A percentile compares a stretch with the other conserved stretches of the same genome.
Conservation (phyloP, 2,888 invertebrate genomes). For the Protophormia terraenovae region DNA sequence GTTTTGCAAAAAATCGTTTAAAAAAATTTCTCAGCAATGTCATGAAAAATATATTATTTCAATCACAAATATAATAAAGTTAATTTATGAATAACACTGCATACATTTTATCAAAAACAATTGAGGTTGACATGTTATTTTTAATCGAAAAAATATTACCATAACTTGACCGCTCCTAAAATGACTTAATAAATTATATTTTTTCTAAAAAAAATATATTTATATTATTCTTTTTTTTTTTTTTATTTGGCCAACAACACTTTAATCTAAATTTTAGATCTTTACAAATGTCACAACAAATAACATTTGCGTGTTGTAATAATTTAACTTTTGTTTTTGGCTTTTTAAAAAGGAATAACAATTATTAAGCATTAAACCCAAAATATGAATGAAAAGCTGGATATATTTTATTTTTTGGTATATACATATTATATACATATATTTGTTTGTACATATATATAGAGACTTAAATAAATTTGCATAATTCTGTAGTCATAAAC, state of each 20-base stretch:
- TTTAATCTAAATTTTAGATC: constrained; percentile 39
- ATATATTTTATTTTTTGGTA: constrained; percentile 1
- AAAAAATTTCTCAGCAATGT: too few species aligned
- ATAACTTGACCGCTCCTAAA: not conserved
- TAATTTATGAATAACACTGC: not conserved
- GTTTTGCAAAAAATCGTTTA: too few species aligned
- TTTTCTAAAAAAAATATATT: not conserved
- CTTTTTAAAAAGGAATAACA: not conserved
- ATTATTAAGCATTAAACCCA: constrained; percentile 21
- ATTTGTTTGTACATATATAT: not conserved
- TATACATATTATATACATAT: not conserved
- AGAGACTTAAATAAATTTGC: constrained; percentile 58
- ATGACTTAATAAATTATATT: constrained; percentile 18
- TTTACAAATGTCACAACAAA: constrained; percentile 44
- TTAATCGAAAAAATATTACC: not conserved
- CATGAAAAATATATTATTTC: too few species aligned
- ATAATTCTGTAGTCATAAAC: constrained; percentile 65
- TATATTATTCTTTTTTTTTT: not conserved
- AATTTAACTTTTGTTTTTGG: not conserved
- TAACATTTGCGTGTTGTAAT: constrained; percentile 52
- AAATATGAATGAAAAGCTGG: constrained; percentile 7
- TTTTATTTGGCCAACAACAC: not conserved
- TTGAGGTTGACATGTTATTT: not conserved
- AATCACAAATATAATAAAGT: too few species aligned
- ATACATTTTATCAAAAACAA: not conserved